Base-by-base conservation (phyloP, 2,888 invertebrate species). In the Pollenia amentaria region DNA sequence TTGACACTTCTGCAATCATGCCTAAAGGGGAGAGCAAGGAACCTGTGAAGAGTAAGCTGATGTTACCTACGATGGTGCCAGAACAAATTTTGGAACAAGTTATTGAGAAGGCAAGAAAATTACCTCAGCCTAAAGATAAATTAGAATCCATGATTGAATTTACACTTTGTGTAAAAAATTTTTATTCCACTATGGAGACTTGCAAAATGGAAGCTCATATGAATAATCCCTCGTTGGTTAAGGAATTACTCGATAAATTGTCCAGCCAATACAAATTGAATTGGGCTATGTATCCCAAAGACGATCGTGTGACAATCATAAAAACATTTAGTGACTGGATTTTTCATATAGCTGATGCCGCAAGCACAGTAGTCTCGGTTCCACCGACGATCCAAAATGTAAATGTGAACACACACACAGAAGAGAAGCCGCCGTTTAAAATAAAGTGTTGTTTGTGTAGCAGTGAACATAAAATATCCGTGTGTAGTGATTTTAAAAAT, bases 291-390 rank as follows among this genome's bases (percentile, higher is more conserved):
- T 53, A 80, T 44, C 44, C 80, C 14, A 79, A 70, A 76, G 69
- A 76, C 21, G 64, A 73, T n/a, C 42, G 16, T 11, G 57, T 76
- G 3, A 78, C 83, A 51, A 76, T 75, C 51, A 57, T 80, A 38
- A 87, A 84, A 62, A 70, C 46, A 3, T 85, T 88, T 18, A 88
- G 84, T 29, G 78, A 87, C 11, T 88, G 87, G 88, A 44, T 88
- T 7, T 85, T 79, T 60, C n/a, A 70, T 16, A 65, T 87, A 6
- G 88, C 88, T 40, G 87, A 88, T 53, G 84, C 84, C 21, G 87
- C 88, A 6, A 84, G 82, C 48, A 57, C 57, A 11, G 87, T 87
- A 4, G 55, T 70, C 7, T 73, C 80, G 42, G 65, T 78, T 12
- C 44, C 55, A 46, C 57, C 72, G 48, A 21, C 4, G 7, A 81